phyloP scores from a whole-genome alignment of 2,113 vertebrate species.

The Phylloscopus whistleri region DNA sequence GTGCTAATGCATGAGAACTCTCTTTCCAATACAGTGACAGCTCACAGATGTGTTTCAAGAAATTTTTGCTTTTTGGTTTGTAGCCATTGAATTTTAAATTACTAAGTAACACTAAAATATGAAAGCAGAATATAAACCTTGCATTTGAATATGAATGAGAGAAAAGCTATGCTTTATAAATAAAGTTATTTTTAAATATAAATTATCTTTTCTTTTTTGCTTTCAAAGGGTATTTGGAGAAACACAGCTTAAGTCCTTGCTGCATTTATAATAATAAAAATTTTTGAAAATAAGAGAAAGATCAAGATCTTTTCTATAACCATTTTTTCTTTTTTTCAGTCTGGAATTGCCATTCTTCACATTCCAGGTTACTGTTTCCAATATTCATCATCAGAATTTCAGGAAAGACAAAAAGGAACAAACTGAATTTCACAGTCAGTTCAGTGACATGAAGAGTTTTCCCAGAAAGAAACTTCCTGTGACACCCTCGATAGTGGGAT shows the following conservation, averaged over 20 bases:
- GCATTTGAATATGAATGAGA: not conserved
- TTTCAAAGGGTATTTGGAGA: not conserved
- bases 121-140: not conserved
- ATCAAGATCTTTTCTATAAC: not conserved
- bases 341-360: not conserved
- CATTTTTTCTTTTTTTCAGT: not conserved
- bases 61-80: not conserved
- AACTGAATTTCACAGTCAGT: not conserved
- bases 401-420: not conserved
- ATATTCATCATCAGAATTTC: not conserved
- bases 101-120: not conserved
- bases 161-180: not conserved
- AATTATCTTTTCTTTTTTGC: not conserved
- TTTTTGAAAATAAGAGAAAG: not conserved
- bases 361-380: not conserved
- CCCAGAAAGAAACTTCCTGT: not conserved
- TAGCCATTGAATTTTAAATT: not conserved
- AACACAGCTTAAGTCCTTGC: not conserved
- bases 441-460: not conserved
- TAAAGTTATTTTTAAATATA: not conserved
- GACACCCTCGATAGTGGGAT: not conserved
- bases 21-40: not conserved
- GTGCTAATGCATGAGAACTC: not conserved
- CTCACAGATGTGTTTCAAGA: not conserved
- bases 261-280: not conserved